phyloP scores from a whole-genome alignment of 2,113 vertebrate species.

The Petaurus breviceps region DNA sequence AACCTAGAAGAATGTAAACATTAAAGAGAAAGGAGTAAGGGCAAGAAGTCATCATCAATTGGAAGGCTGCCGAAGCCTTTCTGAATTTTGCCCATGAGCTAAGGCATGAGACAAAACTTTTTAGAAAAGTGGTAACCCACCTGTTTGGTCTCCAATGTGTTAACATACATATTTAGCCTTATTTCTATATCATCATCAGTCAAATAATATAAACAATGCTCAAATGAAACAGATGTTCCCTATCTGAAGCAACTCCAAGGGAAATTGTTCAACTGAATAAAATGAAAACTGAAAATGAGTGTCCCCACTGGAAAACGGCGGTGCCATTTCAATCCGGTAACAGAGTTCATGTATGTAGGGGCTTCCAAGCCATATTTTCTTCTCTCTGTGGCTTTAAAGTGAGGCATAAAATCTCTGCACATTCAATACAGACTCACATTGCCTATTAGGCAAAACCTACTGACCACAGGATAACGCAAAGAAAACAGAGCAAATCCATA shows the following conservation, averaged over 20 bases:
- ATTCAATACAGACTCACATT: background rate
- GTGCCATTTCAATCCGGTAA: background rate
- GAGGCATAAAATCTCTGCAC: background rate
- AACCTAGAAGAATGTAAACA: background rate
- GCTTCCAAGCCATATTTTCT: background rate
- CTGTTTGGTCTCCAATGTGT: background rate
- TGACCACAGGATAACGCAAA: constrained; percentile 1
- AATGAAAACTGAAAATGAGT: background rate
- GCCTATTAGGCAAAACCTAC: background rate
- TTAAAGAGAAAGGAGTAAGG: background rate
- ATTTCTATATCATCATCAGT: background rate
- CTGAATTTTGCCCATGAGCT: background rate
- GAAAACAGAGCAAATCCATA: constrained; percentile 1
- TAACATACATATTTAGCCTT: background rate
- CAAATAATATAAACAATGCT: background rate
- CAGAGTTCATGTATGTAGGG: background rate
- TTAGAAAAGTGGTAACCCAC: background rate
- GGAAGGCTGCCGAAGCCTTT: background rate
- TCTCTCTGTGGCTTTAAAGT: background rate
- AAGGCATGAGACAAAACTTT: background rate
- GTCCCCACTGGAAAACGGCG: background rate
- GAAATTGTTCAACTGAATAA: background rate
- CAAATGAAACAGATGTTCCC: background rate
- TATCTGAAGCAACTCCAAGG: background rate
- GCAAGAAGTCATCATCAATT: background rate